Base-by-base conservation (phyloP, 2,113 vertebrate species). In the Indicator indicator region DNA sequence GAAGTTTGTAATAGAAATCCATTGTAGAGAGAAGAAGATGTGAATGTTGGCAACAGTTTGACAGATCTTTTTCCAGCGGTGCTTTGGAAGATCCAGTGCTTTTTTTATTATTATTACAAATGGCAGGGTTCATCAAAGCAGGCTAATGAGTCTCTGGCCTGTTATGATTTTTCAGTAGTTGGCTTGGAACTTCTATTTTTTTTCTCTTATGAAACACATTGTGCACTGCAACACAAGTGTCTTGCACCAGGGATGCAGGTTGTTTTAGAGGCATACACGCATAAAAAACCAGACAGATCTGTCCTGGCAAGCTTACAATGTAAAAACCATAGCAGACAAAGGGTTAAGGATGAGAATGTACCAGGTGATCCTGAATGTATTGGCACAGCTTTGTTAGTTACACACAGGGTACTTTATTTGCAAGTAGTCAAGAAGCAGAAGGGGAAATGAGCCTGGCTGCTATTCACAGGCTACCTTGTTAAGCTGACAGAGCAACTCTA, bases 1-100 rank as follows among this genome's bases (percentile, higher is more conserved):
- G 85, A 92, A 93, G 88, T 89, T 69, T 93, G 46, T 38, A 60
- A 58, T 2, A 94, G 83, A 87, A 87, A 93, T 94, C 64, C 60
- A 52, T 70, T 75, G 68, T 21, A 83, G 71, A 77, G 50, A 69
- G 87, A 52, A 71, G 52, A 88, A 60, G 86, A 90, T 42, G 65
- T 64, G 56, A 63, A 33, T 27, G 38, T 48, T 70, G 42, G 72
- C 33, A 85, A 28, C 33, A 54, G 26, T 74, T 87, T 85, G 89
- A 85, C 82, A 85, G 68, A 79, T 93, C 68, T 76, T 92, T 78
- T 77, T 83, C 71, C 55, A 48, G 36, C 12, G 69, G 74, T 46
- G 32, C 33, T 88, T 89, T 0, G 3, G 32, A 83, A 74, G 63
- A 91, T 48, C 55, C 81, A 59, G n/a, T 16, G 32, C 26, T 87